Percentiles rank a stretch among this genome's conserved stretches.
These are phyloP conservation scores for Balaeniceps rex DNA, from an alignment of 2,113 vertebrate genomes.

Conservation along the genomic window DNA sequence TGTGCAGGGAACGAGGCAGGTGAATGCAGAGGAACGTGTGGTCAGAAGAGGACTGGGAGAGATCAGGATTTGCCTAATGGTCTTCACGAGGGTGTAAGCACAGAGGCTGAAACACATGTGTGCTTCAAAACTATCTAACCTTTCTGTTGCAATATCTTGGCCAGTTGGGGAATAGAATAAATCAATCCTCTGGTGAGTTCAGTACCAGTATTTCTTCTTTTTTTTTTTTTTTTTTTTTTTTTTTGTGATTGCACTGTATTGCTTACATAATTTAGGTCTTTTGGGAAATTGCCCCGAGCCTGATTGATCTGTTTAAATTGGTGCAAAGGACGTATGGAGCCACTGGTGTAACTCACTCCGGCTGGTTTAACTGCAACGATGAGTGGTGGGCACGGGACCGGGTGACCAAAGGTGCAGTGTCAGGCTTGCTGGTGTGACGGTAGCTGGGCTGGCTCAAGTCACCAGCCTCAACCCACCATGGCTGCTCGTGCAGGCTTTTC, in stretches of 20 bases:
- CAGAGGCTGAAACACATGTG: background rate
- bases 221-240: background rate
- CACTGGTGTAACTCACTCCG: background rate
- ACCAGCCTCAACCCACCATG: background rate
- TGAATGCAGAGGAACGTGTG: background rate
- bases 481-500: background rate
- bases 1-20: background rate
- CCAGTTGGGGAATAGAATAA: background rate
- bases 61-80: background rate
- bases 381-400: background rate
- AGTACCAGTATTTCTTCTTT: background rate
- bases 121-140: background rate
- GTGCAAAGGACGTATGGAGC: background rate
- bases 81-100: background rate
- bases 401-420: background rate
- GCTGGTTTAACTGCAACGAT: background rate
- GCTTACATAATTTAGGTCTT: background rate
- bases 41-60: background rate
- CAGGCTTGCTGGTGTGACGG: background rate
- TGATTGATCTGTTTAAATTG: background rate
- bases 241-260: background rate
- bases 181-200: background rate
- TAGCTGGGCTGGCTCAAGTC: background rate
- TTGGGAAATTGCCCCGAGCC: background rate
- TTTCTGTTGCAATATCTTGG: background rate